A percentile compares a stretch with the other conserved stretches of the same genome.
phyloP scores from a whole-genome alignment of 2,888 invertebrate species.

The Scelioninae gen. 1 region DNA sequence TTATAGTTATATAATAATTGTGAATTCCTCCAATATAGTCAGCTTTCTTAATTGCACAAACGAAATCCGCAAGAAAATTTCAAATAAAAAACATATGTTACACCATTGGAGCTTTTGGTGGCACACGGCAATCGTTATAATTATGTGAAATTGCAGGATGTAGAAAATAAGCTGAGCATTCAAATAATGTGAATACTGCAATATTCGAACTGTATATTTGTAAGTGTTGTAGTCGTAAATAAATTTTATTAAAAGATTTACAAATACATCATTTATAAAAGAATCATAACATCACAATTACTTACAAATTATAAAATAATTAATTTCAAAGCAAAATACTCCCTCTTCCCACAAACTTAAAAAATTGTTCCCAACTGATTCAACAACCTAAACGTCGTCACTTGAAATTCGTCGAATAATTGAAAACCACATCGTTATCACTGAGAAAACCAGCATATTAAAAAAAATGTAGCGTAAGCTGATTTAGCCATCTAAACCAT shows the following conservation, averaged over 20 bases:
- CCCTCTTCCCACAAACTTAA: no score
- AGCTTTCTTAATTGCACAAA: constrained; percentile 2
- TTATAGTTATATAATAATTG: neutral
- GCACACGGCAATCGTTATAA: constrained; percentile 18
- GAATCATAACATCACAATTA: no score
- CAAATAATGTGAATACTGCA: constrained; percentile 8
- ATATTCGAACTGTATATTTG: neutral
- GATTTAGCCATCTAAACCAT: constrained; percentile 46
- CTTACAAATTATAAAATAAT: no score
- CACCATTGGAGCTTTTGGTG: constrained; percentile 14
- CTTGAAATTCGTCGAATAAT: neutral
- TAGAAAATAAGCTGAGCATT: constrained; percentile 10
- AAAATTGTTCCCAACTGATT: neutral
- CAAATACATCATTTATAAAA: no score
- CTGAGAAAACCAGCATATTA: constrained; percentile 22
- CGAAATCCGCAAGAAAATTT: constrained; percentile 10
- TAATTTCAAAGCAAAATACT: no score
- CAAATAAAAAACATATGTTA: constrained; percentile 29
- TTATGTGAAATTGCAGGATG: constrained; percentile 25
- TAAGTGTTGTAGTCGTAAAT: neutral
- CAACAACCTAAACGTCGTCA: neutral
- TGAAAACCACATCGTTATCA: constrained; percentile 2
- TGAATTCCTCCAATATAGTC: neutral
- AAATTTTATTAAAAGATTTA: no score
- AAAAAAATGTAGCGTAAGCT: constrained; percentile 45